Base-by-base conservation (phyloP, 2,888 invertebrate species). In the Halictus quadricinctus region DNA sequence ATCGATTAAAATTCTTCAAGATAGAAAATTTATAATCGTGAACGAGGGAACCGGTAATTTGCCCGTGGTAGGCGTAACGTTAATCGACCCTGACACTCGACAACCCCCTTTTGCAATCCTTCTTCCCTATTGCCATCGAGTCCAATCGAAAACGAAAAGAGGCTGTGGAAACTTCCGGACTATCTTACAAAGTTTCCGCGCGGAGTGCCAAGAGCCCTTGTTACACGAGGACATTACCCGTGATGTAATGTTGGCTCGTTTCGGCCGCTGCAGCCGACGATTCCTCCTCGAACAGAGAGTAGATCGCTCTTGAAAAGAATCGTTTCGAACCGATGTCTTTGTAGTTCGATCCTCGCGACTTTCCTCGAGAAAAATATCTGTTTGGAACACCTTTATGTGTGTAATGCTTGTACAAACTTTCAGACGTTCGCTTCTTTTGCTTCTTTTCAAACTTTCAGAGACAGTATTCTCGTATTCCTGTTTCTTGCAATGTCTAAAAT, bases 151-250 rank as follows among this genome's bases (percentile, higher is more conserved):
- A 48, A 21, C 70, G 15, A 21, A 18, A 29, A 76, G 36, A 36
- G 36, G 15, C 18, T 15, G 13, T 8, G 21, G 25, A 60, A 36
- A 66, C 36, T 66, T 66, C 4, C 43, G 43, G 18, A 18, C 18
- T 18, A 50, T 79, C 46, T 43, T 66, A 25, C 7, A 46, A 41
- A 73, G 58, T 76, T 81, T 50, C 36, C 4, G 43, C 81, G 87
- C 79, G 72, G 48, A 79, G 84, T 90, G 91, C 91, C 91, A 91
- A 91, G 84, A 88, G 79, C 41, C 58, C 87, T 91, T 86, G 85
- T 88, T 83, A 78, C 80, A 70, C 70, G 46, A 41, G 25, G 64
- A 46, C 77, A 46, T 81, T 83, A 78, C 76, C 64, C 64, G 66
- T 25, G 43, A 54, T 54, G 54, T n/a, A 54, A 54, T 54, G n/a